Evolutionary conservation across 2,888 invertebrate species (phyloP).

Genomic region (Sinelater perroti): DNA sequence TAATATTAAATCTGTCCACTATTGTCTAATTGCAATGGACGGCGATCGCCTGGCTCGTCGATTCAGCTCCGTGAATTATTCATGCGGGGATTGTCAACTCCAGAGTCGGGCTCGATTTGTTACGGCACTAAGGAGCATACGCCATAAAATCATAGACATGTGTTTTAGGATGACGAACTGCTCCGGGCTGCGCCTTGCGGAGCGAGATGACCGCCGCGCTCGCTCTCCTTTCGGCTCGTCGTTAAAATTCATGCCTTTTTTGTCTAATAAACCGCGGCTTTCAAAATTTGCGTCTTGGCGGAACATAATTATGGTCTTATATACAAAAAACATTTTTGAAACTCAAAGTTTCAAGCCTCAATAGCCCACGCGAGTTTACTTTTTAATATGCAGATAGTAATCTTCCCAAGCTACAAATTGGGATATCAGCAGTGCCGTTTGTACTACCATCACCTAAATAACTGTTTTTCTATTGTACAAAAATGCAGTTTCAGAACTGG

Average conservation of each 20-base stretch:
- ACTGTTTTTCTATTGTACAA: no score
- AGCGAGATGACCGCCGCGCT: not conserved
- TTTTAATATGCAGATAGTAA: no score
- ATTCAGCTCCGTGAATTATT: conserved; percentile 51
- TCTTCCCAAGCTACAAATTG: no score
- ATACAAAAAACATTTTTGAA: no score
- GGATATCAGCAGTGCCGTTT: no score
- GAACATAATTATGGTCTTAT: no score
- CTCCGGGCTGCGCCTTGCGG: conserved; percentile 25
- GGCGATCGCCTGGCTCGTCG: conserved; percentile 53
- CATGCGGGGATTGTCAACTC: conserved; percentile 50
- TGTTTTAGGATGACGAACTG: conserved; percentile 49
- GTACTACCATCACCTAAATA: no score
- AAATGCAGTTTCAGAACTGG: no score
- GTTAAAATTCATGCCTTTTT: not conserved
- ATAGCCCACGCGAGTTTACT: no score
- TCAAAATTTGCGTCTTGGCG: no score
- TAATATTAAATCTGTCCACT: conserved; percentile 58
- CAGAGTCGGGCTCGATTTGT: conserved; percentile 51
- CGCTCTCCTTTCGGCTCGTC: not conserved
- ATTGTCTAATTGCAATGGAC: conserved; percentile 59
- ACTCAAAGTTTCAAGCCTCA: no score
- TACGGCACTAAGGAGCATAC: conserved; percentile 45
- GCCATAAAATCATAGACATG: conserved; percentile 50
- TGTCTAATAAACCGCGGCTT: not conserved